phyloP scores from a whole-genome alignment of 2,888 invertebrate species.

The Brachyopa scutellaris region DNA sequence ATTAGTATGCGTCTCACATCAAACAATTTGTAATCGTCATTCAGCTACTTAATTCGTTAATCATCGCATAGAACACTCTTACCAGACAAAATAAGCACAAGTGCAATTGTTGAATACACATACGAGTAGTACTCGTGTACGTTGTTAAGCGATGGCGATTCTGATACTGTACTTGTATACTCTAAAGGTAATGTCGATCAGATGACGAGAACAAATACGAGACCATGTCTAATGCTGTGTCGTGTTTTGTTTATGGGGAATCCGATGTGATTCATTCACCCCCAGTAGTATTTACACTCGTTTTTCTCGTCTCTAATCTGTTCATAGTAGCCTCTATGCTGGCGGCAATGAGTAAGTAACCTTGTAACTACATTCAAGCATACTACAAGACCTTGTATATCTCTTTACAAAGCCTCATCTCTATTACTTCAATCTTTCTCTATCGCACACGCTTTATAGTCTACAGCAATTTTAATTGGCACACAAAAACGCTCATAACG shows the following conservation, averaged over 20 bases:
- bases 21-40: too few species aligned
- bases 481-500: too few species aligned
- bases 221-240: constrained; percentile 35
- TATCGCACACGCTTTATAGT: background rate
- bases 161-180: background rate
- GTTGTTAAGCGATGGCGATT: background rate
- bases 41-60: constrained; percentile 17
- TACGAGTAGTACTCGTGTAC: too few species aligned
- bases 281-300: background rate
- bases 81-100: background rate
- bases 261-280: constrained; percentile 67
- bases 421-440: background rate
- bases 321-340: constrained; percentile 23
- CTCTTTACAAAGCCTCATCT: constrained; percentile 35
- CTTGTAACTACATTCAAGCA: constrained; percentile 60
- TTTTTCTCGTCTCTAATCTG: constrained; percentile 24
- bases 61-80: constrained; percentile 14
- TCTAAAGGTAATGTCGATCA: constrained; percentile 7
- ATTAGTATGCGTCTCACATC: constrained; percentile 30
- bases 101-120: too few species aligned
- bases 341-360: constrained; percentile 52
- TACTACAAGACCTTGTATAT: constrained; percentile 45
- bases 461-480: constrained; percentile 3
- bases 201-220: constrained; percentile 24
- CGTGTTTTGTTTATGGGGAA: constrained; percentile 53